Evolutionary conservation across 2,888 invertebrate species (phyloP), one percentile per base, ranked within the genome.

Genomic region (Mythimna albipuncta): DNA sequence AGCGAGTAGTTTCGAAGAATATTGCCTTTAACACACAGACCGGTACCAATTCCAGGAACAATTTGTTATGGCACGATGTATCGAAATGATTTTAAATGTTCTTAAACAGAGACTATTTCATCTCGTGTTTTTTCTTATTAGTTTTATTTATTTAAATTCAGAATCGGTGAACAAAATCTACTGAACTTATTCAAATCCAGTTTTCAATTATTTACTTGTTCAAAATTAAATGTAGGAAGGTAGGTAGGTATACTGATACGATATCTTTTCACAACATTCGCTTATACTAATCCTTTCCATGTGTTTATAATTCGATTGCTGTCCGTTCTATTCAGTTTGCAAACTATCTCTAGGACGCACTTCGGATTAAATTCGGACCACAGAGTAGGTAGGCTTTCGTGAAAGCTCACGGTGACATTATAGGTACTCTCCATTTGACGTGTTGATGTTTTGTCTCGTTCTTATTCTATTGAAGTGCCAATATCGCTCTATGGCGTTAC

Each of bases 291-390:
- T 68, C 81, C 80, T 6, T 54, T 50, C 38, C 44, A 66, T 75
- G 68, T 80, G 84, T 63, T 83, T 68, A 80, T 66, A 68, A 84
- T 83, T 84, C 68, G 57, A 80, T 84, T 71, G 26, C 26, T 26
- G 59, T 75, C 64, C 59, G 69, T 64, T 69, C 57, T 69, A 59
- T 66, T 83, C 69, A 64, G 77, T 71, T 81, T 75, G 66, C 81
- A 75, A 84, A 84, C 76, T 81, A 84, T 84, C 63, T 75, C 64
- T 61, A 55, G 59, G 55, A 67, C 38, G 21, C 69, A 35, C 63
- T 44, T 13, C 2, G 70, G 68, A 69, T 84, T 81, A 75, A 84
- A 57, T 65, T 50, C 7, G 16, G 7, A 7, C 10, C 64, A 64
- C 1, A 6, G 79, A 83, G 26, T 52, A 32, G 2, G 1, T 1